A percentile compares a stretch with the other conserved stretches of the same genome.
phyloP scores from a whole-genome alignment of 1,140 invertebrate genomes.

The Luehdorfia chinensis region DNA sequence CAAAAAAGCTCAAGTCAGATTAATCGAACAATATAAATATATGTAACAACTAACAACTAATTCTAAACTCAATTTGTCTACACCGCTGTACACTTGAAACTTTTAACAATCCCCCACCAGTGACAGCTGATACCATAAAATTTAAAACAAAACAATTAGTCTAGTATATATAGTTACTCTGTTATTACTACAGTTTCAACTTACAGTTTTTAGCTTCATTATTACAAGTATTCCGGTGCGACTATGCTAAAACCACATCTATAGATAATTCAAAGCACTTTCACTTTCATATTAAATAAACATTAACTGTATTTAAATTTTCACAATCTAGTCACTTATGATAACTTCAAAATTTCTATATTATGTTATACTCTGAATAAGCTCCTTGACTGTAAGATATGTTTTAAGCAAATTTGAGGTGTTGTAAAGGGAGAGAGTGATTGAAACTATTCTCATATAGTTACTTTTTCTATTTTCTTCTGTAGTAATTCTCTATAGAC shows the following conservation, averaged over 20 bases:
- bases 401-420: no score
- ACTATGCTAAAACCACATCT: not conserved
- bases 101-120: conserved; percentile 20
- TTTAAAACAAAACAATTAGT: conserved; percentile 18
- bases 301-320: no score
- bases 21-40: conserved; percentile 20
- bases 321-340: no score
- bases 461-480: no score
- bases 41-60: conserved; percentile 23
- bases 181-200: conserved; percentile 1
- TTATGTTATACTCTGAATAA: no score
- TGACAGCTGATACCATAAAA: conserved; percentile 8
- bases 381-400: no score
- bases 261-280: not conserved
- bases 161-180: conserved; percentile 14
- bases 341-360: no score
- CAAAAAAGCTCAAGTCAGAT: conserved; percentile 19
- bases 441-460: no score
- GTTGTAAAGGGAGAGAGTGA: no score
- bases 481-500: no score
- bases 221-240: conserved; percentile 2
- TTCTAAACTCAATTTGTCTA: conserved; percentile 31
- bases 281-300: no score
- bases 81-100: conserved; percentile 25
- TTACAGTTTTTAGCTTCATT: not conserved